Conservation (phyloP, 2,888 invertebrate species). For the Catonia carolina region DNA sequence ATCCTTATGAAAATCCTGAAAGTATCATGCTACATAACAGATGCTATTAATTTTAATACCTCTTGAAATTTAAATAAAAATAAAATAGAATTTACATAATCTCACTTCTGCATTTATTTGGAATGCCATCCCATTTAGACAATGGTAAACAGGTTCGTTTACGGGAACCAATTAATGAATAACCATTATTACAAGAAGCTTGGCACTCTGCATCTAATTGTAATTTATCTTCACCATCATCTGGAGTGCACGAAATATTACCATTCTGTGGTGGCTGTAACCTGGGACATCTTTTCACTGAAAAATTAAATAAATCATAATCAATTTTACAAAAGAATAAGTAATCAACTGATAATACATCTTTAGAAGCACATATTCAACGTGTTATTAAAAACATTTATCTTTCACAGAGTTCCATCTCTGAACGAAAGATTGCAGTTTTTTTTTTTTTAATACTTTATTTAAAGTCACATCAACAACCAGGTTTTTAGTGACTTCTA, state of each 20-base stretch:
- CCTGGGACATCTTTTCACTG: conserved; percentile 57
- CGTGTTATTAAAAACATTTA: no score
- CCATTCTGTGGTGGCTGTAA: conserved; percentile 52
- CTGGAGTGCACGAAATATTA: conserved; percentile 44
- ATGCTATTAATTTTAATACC: no score
- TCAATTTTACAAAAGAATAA: background rate
- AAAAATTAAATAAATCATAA: conserved; percentile 30
- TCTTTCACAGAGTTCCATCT: no score
- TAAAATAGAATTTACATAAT: no score
- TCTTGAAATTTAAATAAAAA: no score
- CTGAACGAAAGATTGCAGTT: no score
- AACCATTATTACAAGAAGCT: conserved; percentile 57
- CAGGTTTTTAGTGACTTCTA: no score
- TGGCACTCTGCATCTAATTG: conserved; percentile 59
- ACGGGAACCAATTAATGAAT: conserved; percentile 55
- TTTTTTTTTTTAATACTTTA: no score
- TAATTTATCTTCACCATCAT: conserved; percentile 37
- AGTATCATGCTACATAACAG: no score
- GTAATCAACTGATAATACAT: background rate
- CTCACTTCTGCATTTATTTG: conserved; percentile 56
- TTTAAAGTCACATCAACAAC: no score
- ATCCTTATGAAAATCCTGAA: no score
- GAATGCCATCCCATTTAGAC: conserved; percentile 61
- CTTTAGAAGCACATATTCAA: no score
- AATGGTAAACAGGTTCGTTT: conserved; percentile 58